phyloP scores from a whole-genome alignment of 1,140 invertebrate genomes.

The Pseudomyrmex cubaensis region DNA sequence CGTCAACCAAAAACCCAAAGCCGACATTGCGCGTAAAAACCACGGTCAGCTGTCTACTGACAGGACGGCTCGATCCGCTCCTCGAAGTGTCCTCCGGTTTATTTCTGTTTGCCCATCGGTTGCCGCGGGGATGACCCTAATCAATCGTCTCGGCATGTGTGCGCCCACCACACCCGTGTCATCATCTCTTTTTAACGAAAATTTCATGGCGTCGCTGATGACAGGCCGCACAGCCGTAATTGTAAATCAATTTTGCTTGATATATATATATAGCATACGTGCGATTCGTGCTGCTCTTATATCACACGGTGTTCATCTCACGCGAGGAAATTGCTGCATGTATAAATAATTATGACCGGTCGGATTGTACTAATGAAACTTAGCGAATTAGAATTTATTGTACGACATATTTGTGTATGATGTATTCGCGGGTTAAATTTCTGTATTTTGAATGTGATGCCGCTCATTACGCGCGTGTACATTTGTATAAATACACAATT shows the following conservation, averaged over 20 bases:
- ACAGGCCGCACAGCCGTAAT: not conserved
- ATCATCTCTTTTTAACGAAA: slow-evolving; percentile 4
- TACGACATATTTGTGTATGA: not conserved
- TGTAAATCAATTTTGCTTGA: not conserved
- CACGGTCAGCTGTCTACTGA: slow-evolving; percentile 59
- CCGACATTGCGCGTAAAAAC: slow-evolving; percentile 59
- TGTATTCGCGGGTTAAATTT: too few relatives aligned
- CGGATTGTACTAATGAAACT: not conserved
- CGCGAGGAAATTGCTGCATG: too few relatives aligned
- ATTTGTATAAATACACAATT: too few relatives aligned
- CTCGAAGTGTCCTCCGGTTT: slow-evolving; percentile 32
- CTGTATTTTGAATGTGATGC: too few relatives aligned
- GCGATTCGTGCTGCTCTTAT: not conserved
- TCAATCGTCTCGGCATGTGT: slow-evolving; percentile 72
- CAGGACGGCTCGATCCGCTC: not conserved
- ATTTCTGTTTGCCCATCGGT: slow-evolving; percentile 83
- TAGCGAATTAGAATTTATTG: not conserved
- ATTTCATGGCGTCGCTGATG: not conserved
- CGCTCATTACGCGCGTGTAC: too few relatives aligned
- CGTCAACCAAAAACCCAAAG: slow-evolving; percentile 13
- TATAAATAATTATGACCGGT: too few relatives aligned
- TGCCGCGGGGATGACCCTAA: slow-evolving; percentile 83
- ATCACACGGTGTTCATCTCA: too few relatives aligned
- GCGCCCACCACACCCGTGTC: not conserved
- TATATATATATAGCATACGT: too few relatives aligned